phyloP scores from a whole-genome alignment of 1,140 invertebrate species.

The Macrobrachium rosenbergii region DNA sequence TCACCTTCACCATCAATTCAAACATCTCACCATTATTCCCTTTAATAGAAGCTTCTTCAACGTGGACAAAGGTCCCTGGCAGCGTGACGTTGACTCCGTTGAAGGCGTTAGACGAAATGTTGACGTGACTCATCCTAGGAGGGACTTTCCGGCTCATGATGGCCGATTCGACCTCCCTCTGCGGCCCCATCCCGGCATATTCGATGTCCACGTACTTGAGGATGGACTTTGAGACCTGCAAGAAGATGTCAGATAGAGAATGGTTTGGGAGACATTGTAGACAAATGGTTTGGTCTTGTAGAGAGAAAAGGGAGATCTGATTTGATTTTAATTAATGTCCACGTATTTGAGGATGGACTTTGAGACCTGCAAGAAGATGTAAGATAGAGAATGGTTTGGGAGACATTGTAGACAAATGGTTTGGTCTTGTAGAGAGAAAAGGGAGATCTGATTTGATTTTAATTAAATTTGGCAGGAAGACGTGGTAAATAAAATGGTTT shows the following conservation, averaged over 20 bases:
- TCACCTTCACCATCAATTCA: neutral
- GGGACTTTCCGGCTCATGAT: conserved; percentile 89
- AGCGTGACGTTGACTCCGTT: conserved; percentile 92
- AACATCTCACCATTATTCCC: conserved; percentile 81
- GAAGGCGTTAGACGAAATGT: conserved; percentile 87
- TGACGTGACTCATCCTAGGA: conserved; percentile 84
- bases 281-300: no score
- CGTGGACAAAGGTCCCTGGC: conserved; percentile 83
- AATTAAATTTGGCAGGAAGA: no score
- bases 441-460: no score
- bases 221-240: conserved; percentile 81
- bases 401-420: no score
- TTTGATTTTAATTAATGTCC: no score
- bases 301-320: no score
- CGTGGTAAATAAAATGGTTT: no score
- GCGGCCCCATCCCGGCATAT: conserved; percentile 86
- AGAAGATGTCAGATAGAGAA: neutral
- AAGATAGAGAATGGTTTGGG: no score
- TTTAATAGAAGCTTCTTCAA: conserved; percentile 85
- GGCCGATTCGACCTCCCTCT: conserved; percentile 80
- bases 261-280: no score
- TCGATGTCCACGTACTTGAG: conserved; percentile 84
- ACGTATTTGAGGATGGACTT: conserved; percentile 84
- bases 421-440: no score
- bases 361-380: conserved; percentile 75